A percentile compares a stretch with the other conserved stretches of the same genome.
Evolutionary conservation across 2,113 vertebrate genomes (phyloP).

Genomic region (Sinocyclocheilus grahami): DNA sequence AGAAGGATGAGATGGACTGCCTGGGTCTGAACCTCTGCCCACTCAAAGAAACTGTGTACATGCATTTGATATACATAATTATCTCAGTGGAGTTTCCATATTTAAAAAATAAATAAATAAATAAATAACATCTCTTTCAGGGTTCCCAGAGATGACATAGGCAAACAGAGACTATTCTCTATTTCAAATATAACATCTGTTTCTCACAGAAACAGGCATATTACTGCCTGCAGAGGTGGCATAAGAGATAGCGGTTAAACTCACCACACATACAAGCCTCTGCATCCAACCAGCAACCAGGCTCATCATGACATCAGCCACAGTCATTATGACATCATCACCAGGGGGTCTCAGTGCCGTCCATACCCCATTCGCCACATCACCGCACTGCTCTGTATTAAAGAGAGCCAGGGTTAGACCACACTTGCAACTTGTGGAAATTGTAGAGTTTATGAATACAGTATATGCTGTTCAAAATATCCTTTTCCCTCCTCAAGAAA

Average conservation of each 20-base stretch:
- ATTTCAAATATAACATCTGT: background rate
- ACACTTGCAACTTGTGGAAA: slow-evolving; percentile 7
- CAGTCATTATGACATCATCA: slow-evolving; percentile 37
- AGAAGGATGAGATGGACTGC: background rate
- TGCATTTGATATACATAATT: background rate
- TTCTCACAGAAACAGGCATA: background rate
- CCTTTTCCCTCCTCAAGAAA: background rate
- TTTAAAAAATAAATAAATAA: background rate
- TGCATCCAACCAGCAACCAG: slow-evolving; percentile 20
- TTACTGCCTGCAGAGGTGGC: background rate
- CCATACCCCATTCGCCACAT: slow-evolving; percentile 21
- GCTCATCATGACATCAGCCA: slow-evolving; percentile 39
- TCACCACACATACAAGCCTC: slow-evolving; percentile 24
- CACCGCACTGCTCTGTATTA: background rate
- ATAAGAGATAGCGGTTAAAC: background rate
- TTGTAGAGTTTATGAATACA: slow-evolving; percentile 9
- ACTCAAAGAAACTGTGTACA: background rate
- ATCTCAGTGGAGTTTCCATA: slow-evolving; percentile 3
- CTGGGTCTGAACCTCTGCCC: background rate
- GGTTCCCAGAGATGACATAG: background rate
- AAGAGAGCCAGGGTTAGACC: slow-evolving; percentile 17
- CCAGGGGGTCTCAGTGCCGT: slow-evolving; percentile 1
- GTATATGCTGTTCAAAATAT: slow-evolving; percentile 19
- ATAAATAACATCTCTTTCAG: background rate
- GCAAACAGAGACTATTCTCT: background rate